Evolutionary conservation across 1,140 invertebrate genomes (phyloP).

Genomic region (Ganaspis sp.): DNA sequence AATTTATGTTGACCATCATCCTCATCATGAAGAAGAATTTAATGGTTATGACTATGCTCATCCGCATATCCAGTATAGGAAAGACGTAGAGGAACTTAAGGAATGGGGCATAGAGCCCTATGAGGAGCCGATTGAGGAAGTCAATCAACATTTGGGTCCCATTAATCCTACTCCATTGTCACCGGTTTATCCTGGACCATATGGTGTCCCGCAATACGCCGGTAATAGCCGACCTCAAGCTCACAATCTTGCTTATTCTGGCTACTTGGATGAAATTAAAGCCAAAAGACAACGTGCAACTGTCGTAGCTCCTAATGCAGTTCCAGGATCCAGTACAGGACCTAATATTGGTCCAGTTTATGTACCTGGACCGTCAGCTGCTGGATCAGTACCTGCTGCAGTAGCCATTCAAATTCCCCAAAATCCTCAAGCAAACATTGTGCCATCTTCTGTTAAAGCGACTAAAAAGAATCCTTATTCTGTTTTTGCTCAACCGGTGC

Average conservation of each 20-base stretch:
- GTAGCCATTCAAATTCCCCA: neutral
- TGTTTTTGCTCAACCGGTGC: neutral
- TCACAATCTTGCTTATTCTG: constrained; percentile 68
- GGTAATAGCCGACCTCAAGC: constrained; percentile 48
- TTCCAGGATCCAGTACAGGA: too few species aligned
- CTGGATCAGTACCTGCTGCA: neutral
- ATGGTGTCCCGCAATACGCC: constrained; percentile 53
- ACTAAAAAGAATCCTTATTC: constrained; percentile 45
- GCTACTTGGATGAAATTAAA: constrained; percentile 59
- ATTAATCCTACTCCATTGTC: constrained; percentile 30
- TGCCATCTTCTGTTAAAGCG: neutral
- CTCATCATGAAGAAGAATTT: constrained; percentile 64
- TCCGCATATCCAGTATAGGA: constrained; percentile 71
- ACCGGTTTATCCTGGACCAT: constrained; percentile 53
- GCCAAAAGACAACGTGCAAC: constrained; percentile 32
- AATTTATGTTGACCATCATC: constrained; percentile 57
- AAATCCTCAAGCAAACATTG: neutral
- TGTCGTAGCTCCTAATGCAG: neutral
- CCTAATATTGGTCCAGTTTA: neutral
- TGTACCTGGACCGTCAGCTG: neutral
- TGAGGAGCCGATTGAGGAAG: constrained; percentile 64
- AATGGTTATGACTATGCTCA: constrained; percentile 68
- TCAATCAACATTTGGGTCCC: constrained; percentile 44
- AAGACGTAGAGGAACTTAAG: constrained; percentile 72
- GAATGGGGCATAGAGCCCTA: constrained; percentile 74